phyloP scores from a whole-genome alignment of 1,140 invertebrate species.

The Amphibalanus amphitrite region DNA sequence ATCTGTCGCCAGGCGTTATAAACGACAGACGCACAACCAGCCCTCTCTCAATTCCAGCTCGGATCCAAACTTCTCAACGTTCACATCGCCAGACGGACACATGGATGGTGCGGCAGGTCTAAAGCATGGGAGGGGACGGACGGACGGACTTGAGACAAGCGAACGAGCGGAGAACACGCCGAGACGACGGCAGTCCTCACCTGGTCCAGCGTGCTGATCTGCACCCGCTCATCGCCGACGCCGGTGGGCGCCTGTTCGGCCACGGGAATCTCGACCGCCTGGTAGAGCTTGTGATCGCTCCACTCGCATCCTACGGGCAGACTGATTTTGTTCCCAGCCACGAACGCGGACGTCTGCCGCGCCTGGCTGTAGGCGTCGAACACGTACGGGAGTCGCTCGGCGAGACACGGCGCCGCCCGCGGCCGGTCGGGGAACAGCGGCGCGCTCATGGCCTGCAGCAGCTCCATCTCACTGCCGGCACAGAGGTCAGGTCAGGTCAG shows the following conservation, averaged over 20 bases:
- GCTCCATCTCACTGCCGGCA: neutral
- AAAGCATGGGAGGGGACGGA: too few relatives aligned
- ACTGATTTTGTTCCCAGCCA: conserved; percentile 57
- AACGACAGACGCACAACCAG: too few relatives aligned
- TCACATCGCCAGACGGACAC: too few relatives aligned
- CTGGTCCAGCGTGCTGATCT: conserved; percentile 56
- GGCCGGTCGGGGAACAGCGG: neutral
- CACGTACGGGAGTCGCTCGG: conserved; percentile 1
- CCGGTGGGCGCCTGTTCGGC: conserved; percentile 40
- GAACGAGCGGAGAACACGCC: neutral
- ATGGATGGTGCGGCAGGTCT: too few relatives aligned
- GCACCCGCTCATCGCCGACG: conserved; percentile 48
- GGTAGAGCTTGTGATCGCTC: conserved; percentile 44
- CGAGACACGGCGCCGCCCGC: neutral
- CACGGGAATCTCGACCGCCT: conserved; percentile 76
- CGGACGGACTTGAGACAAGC: too few relatives aligned
- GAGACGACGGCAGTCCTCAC: conserved; percentile 26
- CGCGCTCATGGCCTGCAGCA: neutral
- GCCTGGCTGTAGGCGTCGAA: conserved; percentile 18
- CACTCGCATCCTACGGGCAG: conserved; percentile 57
- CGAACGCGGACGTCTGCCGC: conserved; percentile 39
- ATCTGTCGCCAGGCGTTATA: too few relatives aligned
- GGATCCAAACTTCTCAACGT: too few relatives aligned
- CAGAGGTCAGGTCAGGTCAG: too few relatives aligned
- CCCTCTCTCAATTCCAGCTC: too few relatives aligned